These are phyloP conservation scores for Nesidiocoris tenuis DNA, from an alignment of 2,888 invertebrate species.

Conservation along the genomic window DNA sequence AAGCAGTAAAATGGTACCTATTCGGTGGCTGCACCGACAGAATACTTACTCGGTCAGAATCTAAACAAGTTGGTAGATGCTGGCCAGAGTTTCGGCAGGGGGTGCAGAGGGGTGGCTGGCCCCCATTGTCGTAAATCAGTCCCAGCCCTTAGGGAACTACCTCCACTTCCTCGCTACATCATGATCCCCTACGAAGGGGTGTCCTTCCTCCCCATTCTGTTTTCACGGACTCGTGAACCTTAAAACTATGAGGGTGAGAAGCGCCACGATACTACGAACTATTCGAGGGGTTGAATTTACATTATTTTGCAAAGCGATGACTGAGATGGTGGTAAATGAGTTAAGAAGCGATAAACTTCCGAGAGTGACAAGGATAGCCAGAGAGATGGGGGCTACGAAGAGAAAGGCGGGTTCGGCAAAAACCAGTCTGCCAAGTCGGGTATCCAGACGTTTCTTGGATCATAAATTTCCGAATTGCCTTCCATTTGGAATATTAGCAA, in stretches of 20 bases:
- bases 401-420: not conserved
- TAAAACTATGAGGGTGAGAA: too few relatives aligned
- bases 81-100: not conserved
- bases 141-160: not conserved
- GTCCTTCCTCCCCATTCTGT: not conserved
- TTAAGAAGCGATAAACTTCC: not conserved
- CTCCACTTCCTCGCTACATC: not conserved
- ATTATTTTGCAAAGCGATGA: not conserved
- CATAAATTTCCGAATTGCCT: not conserved
- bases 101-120: not conserved
- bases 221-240: not conserved
- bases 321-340: not conserved
- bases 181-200: not conserved
- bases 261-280: too few relatives aligned
- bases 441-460: not conserved
- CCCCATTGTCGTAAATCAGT: not conserved
- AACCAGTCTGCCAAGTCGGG: not conserved
- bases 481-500: not conserved
- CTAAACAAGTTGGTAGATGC: not conserved
- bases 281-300: too few relatives aligned
- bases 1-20: too few relatives aligned
- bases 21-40: too few relatives aligned
- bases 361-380: not conserved
- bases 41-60: not conserved
- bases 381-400: not conserved